Evolutionary conservation across 2,888 invertebrate species (phyloP), one percentile per base, ranked within the genome.

Genomic region (Escarpia spicata): DNA sequence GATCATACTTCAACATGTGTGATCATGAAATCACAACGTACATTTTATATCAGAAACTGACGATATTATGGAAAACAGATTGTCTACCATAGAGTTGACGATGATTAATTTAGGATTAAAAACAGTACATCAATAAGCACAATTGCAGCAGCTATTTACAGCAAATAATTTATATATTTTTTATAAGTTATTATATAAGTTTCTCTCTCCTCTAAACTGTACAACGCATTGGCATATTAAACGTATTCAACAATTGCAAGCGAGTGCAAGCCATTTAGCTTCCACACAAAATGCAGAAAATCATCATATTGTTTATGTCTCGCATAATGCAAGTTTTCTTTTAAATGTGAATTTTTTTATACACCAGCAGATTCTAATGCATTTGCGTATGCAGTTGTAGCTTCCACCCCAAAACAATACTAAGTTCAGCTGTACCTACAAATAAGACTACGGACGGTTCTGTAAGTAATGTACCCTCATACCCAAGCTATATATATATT

Each of bases 81-180:
- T 75, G 0, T 19, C 75, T 6, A 26, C 6, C 75, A 75, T 26
- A 19, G 26, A 19, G 4, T 19, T 60, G 60, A 26, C 19, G 75
- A 75, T 26, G 19, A 75, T 75, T 26, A 75, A 75, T n/a, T 75
- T 26, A 75, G 75, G 19, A 75, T n/a, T 75, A 75, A 26, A 75
- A 75, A 75, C 75, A 75, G 75, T 19, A 75, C 19, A 75, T 26
- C 26, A 6, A n/a, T n/a, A 75, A 75, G 26, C n/a, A 75, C 6
- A 0, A 75, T 75, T 26, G 75, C 75, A 75, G 75, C 19, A 75
- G 75, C 26, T 75, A 75, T 75, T 75, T 75, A 75, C 75, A 75
- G 75, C 75, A 75, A 75, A 75, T 26, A 75, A 75, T 75, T 75
- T 75, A 75, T 75, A 75, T 75, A 52, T 52, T 52, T 75, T 75